Base-by-base conservation (phyloP, 2,113 vertebrate genomes). In the Leucosticte australis region DNA sequence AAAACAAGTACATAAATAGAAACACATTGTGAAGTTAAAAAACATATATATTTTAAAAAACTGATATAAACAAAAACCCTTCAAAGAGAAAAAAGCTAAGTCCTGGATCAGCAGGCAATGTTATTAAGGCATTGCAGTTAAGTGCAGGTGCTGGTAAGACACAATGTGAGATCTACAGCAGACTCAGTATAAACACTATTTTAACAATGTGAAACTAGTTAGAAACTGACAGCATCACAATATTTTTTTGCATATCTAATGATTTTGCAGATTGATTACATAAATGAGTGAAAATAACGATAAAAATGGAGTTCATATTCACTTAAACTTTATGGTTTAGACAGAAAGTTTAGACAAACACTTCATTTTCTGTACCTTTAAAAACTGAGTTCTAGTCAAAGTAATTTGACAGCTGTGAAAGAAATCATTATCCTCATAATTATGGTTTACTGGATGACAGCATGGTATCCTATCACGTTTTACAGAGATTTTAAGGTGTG, bases 351-450 rank as follows among this genome's bases (percentile, higher is more conserved):
- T 59, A 86, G 75, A 62, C 21, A 95, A 90, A 91, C 46, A 90
- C 78, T 94, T 91, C 12, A 59, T 67, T 88, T 94, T 83, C n/a
- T 80, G 3, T 62, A 2, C 37, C 55, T 91, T 92, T 77, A 90
- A 86, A 92, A 96, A 70, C 0, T 13, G 53, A 67, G 15, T 74
- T 94, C 42, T 80, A 77, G 82, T 83, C 63, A 85, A 83, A 95
- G 28, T 87, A 89, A 85, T 80, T 83, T 93, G 84, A 91, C 84
- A 95, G 67, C 22, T 57, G 20, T 1, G 4, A 83, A 92, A 57
- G 20, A 94, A 87, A 57, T 87, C 41, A 65, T 94, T 91, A 83
- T 85, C 65, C 8, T 87, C 57, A 85, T 80, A 92, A 92, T 82
- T 87, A 78, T 19, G 57, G n/a, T 79, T 94, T 91, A 9, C 52